These are phyloP conservation scores for Actinernus sp. DNA, from an alignment of 92 coral and sea anemone species.

Conservation along the genomic window DNA sequence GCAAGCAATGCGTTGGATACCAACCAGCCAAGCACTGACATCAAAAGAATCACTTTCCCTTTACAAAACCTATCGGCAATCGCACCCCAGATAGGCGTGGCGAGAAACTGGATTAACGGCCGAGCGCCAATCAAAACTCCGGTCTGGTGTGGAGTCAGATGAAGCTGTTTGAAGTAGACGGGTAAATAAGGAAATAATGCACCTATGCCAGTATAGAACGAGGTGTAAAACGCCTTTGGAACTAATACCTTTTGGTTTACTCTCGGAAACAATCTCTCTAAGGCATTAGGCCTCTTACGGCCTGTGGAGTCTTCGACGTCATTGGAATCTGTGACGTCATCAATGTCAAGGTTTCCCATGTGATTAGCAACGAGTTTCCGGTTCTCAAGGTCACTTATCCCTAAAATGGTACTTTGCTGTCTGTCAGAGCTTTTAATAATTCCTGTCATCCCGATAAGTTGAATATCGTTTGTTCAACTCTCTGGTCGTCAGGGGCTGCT, in stretches of 20 bases:
- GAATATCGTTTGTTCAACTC: too few relatives aligned
- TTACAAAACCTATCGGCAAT: slow-evolving; percentile 86
- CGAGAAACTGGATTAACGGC: slow-evolving; percentile 85
- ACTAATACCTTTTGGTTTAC: slow-evolving; percentile 55
- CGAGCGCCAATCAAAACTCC: slow-evolving; percentile 91
- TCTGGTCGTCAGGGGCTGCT: too few relatives aligned
- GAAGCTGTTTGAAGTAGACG: slow-evolving; percentile 92
- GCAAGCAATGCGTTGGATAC: slow-evolving; percentile 76
- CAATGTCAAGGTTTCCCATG: too few relatives aligned
- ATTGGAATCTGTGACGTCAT: too few relatives aligned
- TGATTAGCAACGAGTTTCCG: too few relatives aligned
- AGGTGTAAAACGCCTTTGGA: slow-evolving; percentile 89
- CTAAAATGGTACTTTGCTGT: too few relatives aligned
- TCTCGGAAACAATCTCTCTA: slow-evolving; percentile 18
- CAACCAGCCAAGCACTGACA: slow-evolving; percentile 91
- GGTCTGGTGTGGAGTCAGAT: slow-evolving; percentile 83
- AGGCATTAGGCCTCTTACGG: background rate
- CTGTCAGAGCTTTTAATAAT: too few relatives aligned
- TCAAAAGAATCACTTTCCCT: slow-evolving; percentile 75
- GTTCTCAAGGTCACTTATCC: too few relatives aligned
- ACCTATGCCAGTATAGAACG: slow-evolving; percentile 93
- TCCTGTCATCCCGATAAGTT: too few relatives aligned
- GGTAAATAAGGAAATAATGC: slow-evolving; percentile 95
- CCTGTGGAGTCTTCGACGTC: too few relatives aligned
- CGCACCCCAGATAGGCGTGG: slow-evolving; percentile 95